These are phyloP conservation scores for Synanthedon myopaeformis DNA, from an alignment of 2,888 invertebrate species.

Conservation along the genomic window DNA sequence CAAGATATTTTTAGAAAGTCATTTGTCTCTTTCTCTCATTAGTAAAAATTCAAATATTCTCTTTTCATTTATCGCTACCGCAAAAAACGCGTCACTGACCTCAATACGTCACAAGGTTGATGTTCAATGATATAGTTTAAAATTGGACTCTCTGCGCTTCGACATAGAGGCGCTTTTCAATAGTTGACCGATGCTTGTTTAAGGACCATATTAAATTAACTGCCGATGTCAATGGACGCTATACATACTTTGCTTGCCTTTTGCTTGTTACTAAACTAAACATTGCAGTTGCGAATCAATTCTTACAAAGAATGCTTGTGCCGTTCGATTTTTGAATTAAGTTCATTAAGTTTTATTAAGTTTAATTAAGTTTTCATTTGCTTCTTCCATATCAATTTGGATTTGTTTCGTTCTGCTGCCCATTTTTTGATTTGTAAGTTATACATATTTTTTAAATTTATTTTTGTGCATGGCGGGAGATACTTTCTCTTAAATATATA, in stretches of 20 bases:
- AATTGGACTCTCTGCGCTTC: not conserved
- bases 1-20: conserved; percentile 14
- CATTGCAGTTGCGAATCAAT: not conserved
- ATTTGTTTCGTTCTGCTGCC: not conserved
- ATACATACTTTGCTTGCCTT: not conserved
- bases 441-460: not conserved
- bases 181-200: conserved; percentile 1
- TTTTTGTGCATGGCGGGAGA: not conserved
- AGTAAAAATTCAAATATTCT: conserved; percentile 11
- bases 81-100: conserved; percentile 66
- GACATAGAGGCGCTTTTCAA: not conserved
- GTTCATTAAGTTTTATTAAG: not conserved
- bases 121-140: not conserved
- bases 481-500: not conserved
- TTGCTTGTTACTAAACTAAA: too few relatives aligned
- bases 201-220: conserved; percentile 5
- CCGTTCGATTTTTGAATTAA: not conserved
- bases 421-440: not conserved
- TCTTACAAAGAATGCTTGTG: not conserved
- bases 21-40: conserved; percentile 19
- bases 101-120: conserved; percentile 27
- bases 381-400: not conserved
- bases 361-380: not conserved
- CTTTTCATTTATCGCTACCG: conserved; percentile 27
- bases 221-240: conserved; percentile 6